A percentile compares a stretch with the other conserved stretches of the same genome.
Evolutionary conservation across 1,140 invertebrate genomes (phyloP).

Genomic region (Neuroterus valhalla): DNA sequence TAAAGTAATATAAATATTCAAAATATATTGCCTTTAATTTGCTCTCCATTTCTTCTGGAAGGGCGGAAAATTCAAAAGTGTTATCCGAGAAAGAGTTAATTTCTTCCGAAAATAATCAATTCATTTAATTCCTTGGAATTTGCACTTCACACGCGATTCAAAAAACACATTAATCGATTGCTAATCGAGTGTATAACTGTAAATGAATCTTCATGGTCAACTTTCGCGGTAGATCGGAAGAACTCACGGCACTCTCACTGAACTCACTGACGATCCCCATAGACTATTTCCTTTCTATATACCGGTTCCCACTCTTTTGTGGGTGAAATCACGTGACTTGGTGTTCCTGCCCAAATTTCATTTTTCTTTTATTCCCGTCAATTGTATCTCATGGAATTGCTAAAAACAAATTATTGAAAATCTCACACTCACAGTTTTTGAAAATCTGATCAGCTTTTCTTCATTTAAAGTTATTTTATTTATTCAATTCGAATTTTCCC

Average conservation of each 20-base stretch:
- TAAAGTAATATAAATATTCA: neutral
- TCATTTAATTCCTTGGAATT: constrained; percentile 4
- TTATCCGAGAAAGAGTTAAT: neutral
- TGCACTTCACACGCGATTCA: constrained; percentile 53
- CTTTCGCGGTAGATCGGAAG: constrained; percentile 65
- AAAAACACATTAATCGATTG: constrained; percentile 46
- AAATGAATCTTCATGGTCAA: constrained; percentile 69
- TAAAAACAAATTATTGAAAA: too few relatives aligned
- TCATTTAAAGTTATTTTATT: too few relatives aligned
- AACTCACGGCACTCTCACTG: constrained; percentile 74
- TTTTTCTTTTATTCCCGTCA: neutral
- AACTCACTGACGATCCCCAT: constrained; percentile 68
- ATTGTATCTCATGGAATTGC: too few relatives aligned
- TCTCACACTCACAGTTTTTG: too few relatives aligned
- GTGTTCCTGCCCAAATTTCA: neutral
- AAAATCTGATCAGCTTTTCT: too few relatives aligned
- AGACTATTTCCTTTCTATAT: constrained; percentile 68
- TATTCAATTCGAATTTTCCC: too few relatives aligned
- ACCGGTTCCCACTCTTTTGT: constrained; percentile 67
- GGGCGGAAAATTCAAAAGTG: neutral
- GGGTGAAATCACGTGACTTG: constrained; percentile 2
- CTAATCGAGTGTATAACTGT: neutral
- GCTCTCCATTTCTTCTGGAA: constrained; percentile 1
- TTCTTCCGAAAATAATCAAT: neutral
- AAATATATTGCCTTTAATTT: constrained; percentile 28